Percentiles rank a stretch among this genome's conserved stretches.
phyloP scores from a whole-genome alignment of 1,140 invertebrate genomes.

The Orchestia grillus region DNA sequence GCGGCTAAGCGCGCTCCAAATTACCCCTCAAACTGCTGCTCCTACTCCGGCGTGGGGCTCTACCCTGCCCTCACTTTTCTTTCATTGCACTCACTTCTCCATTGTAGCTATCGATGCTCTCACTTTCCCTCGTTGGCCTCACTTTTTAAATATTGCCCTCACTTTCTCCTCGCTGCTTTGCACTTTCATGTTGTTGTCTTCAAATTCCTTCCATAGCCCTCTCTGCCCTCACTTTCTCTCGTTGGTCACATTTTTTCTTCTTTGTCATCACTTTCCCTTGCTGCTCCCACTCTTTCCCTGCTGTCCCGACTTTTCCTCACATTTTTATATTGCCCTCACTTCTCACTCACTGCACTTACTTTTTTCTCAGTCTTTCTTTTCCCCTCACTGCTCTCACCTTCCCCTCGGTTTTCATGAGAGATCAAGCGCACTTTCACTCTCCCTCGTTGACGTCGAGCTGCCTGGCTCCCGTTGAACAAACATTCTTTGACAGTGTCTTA shows the following conservation, averaged over 20 bases:
- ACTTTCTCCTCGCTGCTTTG: neutral
- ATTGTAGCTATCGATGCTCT: too few relatives aligned
- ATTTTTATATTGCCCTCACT: neutral
- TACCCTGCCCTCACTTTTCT: neutral
- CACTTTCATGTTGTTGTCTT: neutral
- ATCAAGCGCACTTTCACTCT: neutral
- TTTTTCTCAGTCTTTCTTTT: neutral
- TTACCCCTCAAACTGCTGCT: constrained; percentile 25
- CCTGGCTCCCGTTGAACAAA: neutral
- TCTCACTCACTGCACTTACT: neutral
- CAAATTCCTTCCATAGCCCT: too few relatives aligned
- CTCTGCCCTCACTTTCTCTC: neutral
- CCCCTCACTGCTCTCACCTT: neutral
- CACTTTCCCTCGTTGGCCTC: neutral
- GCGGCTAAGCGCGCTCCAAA: neutral
- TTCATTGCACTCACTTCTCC: too few relatives aligned
- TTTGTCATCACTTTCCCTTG: neutral
- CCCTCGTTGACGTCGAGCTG: neutral
- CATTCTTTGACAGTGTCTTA: too few relatives aligned
- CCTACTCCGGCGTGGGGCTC: neutral
- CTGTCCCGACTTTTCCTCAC: too few relatives aligned
- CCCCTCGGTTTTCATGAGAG: neutral
- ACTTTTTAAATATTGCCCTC: neutral
- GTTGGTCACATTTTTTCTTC: neutral
- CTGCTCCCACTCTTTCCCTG: neutral